A percentile compares a stretch with the other conserved stretches of the same genome.
Evolutionary conservation across 2,888 invertebrate species (phyloP).

Genomic region (Fissipunctia ypsillon): DNA sequence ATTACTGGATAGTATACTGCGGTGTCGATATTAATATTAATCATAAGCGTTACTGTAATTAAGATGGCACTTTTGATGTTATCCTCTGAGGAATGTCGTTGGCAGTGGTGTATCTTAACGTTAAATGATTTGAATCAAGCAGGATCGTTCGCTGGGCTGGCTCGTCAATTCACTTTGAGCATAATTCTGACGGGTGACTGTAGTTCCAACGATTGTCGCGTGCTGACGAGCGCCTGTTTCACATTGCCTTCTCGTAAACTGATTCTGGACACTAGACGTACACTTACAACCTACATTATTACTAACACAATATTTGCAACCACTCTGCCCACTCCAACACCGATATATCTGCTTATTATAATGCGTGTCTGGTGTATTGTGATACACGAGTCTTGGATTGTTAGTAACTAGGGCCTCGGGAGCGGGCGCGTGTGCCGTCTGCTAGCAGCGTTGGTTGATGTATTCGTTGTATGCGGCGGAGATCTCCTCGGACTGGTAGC

Average conservation of each 20-base stretch:
- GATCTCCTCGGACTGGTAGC: conserved; percentile 99
- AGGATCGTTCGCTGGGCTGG: conserved; percentile 62
- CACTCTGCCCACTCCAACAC: conserved; percentile 68
- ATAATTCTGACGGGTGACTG: conserved; percentile 76
- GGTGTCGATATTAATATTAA: conserved; percentile 59
- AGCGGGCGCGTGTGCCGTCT: conserved; percentile 88
- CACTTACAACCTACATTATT: conserved; percentile 83
- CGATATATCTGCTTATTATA: conserved; percentile 64
- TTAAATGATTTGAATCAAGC: conserved; percentile 72
- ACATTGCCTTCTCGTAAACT: conserved; percentile 58
- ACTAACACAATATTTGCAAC: conserved; percentile 73
- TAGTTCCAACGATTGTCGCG: conserved; percentile 63
- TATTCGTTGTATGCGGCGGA: conserved; percentile 97
- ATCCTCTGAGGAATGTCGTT: conserved; percentile 82
- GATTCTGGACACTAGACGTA: conserved; percentile 78
- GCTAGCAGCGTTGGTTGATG: conserved; percentile 94
- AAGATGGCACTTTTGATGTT: conserved; percentile 78
- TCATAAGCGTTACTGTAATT: conserved; percentile 73
- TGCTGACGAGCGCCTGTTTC: conserved; percentile 49
- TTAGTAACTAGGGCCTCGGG: conserved; percentile 51
- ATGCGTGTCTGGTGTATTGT: conserved; percentile 60
- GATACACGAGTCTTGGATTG: conserved; percentile 66
- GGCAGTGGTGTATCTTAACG: conserved; percentile 80
- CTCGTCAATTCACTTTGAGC: conserved; percentile 81
- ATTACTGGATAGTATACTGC: conserved; percentile 49